These are phyloP conservation scores for Drosophila lini DNA, from an alignment of 1,140 invertebrate genomes.

Conservation along the genomic window DNA sequence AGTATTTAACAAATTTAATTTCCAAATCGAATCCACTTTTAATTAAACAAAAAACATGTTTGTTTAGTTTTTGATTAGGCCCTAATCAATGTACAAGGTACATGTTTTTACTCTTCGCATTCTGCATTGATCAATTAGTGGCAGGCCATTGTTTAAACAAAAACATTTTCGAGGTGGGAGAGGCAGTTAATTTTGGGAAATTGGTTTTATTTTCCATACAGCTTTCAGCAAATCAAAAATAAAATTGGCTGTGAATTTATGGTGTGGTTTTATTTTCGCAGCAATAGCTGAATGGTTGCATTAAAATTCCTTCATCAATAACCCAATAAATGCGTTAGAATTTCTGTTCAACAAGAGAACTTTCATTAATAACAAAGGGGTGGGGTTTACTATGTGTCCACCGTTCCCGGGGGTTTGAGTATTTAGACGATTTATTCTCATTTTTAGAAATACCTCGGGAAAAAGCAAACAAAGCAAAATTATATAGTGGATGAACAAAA, in stretches of 20 bases:
- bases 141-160: conserved; percentile 14
- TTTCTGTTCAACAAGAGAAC: neutral
- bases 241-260: conserved; percentile 11
- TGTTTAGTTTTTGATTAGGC: neutral
- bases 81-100: neutral
- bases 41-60: neutral
- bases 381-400: conserved; percentile 11
- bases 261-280: neutral
- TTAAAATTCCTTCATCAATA: conserved; percentile 19
- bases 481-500: conserved; percentile 2
- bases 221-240: conserved; percentile 4
- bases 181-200: conserved; percentile 13
- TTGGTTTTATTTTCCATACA: conserved; percentile 23
- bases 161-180: conserved; percentile 9
- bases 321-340: conserved; percentile 20
- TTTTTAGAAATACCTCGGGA: conserved; percentile 3
- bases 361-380: conserved; percentile 10
- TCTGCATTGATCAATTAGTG: conserved; percentile 21
- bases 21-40: neutral
- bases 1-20: neutral
- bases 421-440: conserved; percentile 2
- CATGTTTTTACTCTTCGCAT: neutral
- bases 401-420: neutral
- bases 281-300: neutral
- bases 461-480: conserved; percentile 29